Conservation (phyloP, 2,113 vertebrate genomes). For the Onychostoma macrolepis region DNA sequence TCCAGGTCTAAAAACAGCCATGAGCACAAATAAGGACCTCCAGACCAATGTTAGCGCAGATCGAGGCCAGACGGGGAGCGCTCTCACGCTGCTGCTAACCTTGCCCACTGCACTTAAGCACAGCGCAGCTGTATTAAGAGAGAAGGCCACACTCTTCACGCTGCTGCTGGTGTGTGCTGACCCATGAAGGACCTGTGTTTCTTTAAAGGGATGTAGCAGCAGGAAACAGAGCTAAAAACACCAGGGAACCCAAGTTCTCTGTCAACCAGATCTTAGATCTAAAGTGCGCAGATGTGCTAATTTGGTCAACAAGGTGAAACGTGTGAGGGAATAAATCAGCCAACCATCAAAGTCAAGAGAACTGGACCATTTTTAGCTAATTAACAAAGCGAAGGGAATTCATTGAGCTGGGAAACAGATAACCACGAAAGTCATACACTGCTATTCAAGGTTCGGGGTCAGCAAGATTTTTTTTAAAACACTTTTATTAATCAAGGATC, state of each 20-base stretch:
- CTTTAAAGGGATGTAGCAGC: slow-evolving; percentile 12
- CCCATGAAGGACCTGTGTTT: slow-evolving; percentile 10
- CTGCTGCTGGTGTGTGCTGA: slow-evolving; percentile 11
- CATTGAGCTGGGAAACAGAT: background rate
- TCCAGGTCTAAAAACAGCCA: background rate
- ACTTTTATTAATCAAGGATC: background rate
- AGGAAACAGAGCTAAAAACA: slow-evolving; percentile 26
- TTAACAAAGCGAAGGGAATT: background rate
- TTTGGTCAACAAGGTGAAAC: slow-evolving; percentile 31
- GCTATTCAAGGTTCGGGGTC: background rate
- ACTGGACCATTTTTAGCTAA: background rate
- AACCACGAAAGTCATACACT: background rate
- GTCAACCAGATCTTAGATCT: slow-evolving; percentile 13
- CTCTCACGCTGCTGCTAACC: slow-evolving; percentile 35
- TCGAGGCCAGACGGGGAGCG: background rate
- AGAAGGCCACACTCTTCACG: background rate
- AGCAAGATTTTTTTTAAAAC: background rate
- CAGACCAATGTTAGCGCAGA: background rate
- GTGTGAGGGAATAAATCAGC: slow-evolving; percentile 5
- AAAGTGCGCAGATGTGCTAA: slow-evolving; percentile 2
- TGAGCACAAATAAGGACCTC: background rate
- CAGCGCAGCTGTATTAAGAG: slow-evolving; percentile 5
- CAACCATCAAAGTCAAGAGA: background rate
- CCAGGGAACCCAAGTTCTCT: slow-evolving; percentile 4
- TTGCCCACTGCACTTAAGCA: slow-evolving; percentile 40